Evolutionary conservation across 2,888 invertebrate genomes (phyloP).

Genomic region (Carpatolechia fugitivella): DNA sequence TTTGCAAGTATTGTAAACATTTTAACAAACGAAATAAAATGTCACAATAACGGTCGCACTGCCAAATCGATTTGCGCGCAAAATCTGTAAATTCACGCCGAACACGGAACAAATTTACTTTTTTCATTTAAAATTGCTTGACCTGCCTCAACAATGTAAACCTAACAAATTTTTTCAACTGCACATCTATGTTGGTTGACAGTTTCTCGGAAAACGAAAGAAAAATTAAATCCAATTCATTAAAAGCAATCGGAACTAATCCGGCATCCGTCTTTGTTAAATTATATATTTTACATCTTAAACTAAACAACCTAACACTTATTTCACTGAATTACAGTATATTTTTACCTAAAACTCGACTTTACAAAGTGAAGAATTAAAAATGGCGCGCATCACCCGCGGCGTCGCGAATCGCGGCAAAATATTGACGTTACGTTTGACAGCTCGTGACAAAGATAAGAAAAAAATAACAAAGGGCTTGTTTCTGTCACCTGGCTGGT

Average conservation of each 20-base stretch:
- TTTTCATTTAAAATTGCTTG: neutral
- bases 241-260: conserved; percentile 54
- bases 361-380: conserved; percentile 7
- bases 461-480: conserved; percentile 31
- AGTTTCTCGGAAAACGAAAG: conserved; percentile 49
- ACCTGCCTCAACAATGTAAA: neutral
- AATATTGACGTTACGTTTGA: conserved; percentile 66
- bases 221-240: conserved; percentile 57
- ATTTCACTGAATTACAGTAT: conserved; percentile 21
- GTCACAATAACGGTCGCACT: conserved; percentile 35
- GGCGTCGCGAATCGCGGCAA: conserved; percentile 73
- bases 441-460: conserved; percentile 40
- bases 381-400: conserved; percentile 38
- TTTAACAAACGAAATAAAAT: conserved; percentile 22
- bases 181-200: conserved; percentile 18
- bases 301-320: conserved; percentile 20
- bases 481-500: conserved; percentile 54
- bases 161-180: neutral
- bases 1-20: conserved; percentile 10
- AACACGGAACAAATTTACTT: conserved; percentile 31
- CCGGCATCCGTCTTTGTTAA: conserved; percentile 40
- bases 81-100: conserved; percentile 43
- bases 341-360: conserved; percentile 14
- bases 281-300: conserved; percentile 16
- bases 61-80: conserved; percentile 63